Percentiles rank a stretch among this genome's conserved stretches.
Evolutionary conservation across 2,888 invertebrate genomes (phyloP).

Genomic region (Drosophila tanythrix): DNA sequence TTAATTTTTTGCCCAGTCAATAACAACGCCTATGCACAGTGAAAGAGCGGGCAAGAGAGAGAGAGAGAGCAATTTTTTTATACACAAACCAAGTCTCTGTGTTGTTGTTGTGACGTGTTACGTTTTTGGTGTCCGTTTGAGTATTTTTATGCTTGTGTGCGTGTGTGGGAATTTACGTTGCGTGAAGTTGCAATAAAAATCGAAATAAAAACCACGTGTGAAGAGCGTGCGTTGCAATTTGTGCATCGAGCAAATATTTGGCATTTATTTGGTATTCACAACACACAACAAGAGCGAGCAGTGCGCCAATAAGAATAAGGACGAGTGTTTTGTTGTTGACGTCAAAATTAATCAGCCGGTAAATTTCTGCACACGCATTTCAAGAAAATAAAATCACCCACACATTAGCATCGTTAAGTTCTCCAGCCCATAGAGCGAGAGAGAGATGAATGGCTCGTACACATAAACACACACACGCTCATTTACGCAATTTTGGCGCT

Average conservation of each 20-base stretch:
- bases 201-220: conserved; percentile 61
- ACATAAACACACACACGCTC: conserved; percentile 21
- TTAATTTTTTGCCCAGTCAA: conserved; percentile 22
- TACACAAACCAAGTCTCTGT: conserved; percentile 25
- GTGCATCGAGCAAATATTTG: conserved; percentile 25
- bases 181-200: conserved; percentile 72
- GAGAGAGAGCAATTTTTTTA: conserved; percentile 15
- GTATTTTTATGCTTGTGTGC: conserved; percentile 36
- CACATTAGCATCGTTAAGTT: conserved; percentile 1
- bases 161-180: conserved; percentile 70
- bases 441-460: conserved; percentile 10
- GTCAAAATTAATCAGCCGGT: conserved; percentile 53
- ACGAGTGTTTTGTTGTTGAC: conserved; percentile 6
- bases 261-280: conserved; percentile 19
- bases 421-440: background rate
- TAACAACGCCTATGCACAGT: conserved; percentile 25
- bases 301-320: conserved; percentile 9
- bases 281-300: background rate
- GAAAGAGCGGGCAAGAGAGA: background rate
- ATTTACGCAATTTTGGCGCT: conserved; percentile 53
- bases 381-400: conserved; percentile 39
- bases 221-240: conserved; percentile 46
- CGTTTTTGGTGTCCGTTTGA: conserved; percentile 40
- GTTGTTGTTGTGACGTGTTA: conserved; percentile 56
- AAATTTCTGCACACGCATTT: conserved; percentile 24